Percentiles rank a stretch among this genome's conserved stretches.
phyloP scores from a whole-genome alignment of 2,113 vertebrate genomes.

The Notarius quadriscutis region DNA sequence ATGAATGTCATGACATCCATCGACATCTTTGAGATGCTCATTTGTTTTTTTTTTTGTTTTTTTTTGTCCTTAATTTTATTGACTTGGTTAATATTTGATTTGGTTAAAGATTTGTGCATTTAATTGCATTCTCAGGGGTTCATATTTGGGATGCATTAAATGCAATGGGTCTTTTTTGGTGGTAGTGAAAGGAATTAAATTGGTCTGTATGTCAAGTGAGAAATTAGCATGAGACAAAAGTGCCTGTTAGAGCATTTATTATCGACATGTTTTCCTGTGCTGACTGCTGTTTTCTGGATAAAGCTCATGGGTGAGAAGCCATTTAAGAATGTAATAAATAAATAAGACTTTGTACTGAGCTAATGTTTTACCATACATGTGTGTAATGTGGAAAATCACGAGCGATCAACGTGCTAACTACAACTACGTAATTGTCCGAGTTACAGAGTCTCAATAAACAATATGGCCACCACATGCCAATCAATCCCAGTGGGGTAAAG shows the following conservation, averaged over 20 bases:
- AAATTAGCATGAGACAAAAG: conserved; percentile 13
- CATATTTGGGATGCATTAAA: background rate
- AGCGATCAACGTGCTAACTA: background rate
- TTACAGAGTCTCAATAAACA: background rate
- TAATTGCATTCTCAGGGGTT: background rate
- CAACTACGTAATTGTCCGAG: background rate
- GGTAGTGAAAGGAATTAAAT: background rate
- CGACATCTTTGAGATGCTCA: background rate
- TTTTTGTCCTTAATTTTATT: background rate
- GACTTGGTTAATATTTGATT: background rate
- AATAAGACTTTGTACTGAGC: background rate
- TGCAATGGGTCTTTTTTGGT: background rate
- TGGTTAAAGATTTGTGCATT: background rate
- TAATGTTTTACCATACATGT: background rate
- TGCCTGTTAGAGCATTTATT: background rate
- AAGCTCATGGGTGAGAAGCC: background rate
- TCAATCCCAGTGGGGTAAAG: background rate
- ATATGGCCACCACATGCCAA: background rate
- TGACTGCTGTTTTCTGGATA: background rate
- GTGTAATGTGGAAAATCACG: background rate
- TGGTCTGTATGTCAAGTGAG: background rate
- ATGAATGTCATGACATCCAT: conserved; percentile 7
- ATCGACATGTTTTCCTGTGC: background rate
- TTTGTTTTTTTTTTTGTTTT: background rate
- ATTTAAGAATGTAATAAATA: background rate